These are phyloP conservation scores for Scolopax bukidnonensis DNA, from an alignment of 2,797 vertebrate species.

Conservation along the genomic window DNA sequence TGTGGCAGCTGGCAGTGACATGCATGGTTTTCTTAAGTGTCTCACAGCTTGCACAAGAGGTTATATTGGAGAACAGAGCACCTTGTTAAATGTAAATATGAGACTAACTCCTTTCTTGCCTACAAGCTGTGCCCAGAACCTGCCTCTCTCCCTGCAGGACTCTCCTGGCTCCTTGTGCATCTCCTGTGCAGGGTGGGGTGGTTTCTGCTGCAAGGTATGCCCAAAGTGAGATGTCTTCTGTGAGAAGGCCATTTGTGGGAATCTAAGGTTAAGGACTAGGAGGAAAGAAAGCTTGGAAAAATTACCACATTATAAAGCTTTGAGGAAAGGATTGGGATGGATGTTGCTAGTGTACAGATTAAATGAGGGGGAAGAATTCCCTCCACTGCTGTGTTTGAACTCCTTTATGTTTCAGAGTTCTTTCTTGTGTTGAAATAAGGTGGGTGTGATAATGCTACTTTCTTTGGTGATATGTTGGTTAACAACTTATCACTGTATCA, in stretches of 20 bases:
- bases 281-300: neutral
- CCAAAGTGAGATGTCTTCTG: neutral
- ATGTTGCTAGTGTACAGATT: neutral
- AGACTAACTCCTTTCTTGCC: neutral
- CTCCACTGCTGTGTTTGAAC: neutral
- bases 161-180: neutral
- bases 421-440: slow-evolving; percentile 13
- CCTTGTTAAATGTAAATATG: neutral
- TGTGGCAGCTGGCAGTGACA: accelerated
- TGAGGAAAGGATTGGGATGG: neutral
- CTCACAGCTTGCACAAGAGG: neutral
- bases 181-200: neutral
- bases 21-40: neutral
- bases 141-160: neutral
- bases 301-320: neutral
- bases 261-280: neutral
- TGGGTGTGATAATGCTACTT: neutral
- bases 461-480: neutral
- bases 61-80: neutral
- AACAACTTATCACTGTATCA: neutral
- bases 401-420: neutral
- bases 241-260: neutral
- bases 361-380: neutral
- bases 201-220: neutral
- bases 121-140: neutral